A percentile compares a stretch with the other conserved stretches of the same genome.
These are phyloP conservation scores for Drosophila rellima DNA, from an alignment of 2,888 invertebrate species.

Conservation along the genomic window DNA sequence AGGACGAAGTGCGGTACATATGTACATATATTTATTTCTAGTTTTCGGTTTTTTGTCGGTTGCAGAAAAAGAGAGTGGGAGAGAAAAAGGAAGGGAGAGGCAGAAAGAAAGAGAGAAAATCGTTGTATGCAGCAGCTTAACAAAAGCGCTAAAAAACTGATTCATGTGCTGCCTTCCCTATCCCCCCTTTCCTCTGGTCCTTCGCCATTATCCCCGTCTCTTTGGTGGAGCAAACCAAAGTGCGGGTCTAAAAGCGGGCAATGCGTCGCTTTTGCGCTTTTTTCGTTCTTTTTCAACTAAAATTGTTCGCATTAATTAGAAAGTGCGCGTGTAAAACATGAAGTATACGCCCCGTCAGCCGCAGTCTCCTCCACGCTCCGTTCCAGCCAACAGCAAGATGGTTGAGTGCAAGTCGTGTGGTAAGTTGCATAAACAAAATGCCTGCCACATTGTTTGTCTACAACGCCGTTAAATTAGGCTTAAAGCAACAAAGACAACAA, in stretches of 20 bases:
- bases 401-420: conserved; percentile 61
- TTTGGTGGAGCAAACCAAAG: conserved; percentile 21
- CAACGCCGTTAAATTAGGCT: conserved; percentile 71
- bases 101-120: background rate
- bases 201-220: background rate
- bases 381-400: conserved; percentile 3
- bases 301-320: conserved; percentile 76
- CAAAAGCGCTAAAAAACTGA: conserved; percentile 41
- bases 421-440: conserved; percentile 70
- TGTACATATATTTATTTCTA: conserved; percentile 45
- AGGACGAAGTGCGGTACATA: conserved; percentile 47
- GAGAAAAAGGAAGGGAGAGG: background rate
- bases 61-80: background rate
- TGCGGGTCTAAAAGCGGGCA: conserved; percentile 29
- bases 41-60: conserved; percentile 16
- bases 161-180: conserved; percentile 5
- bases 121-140: conserved; percentile 12
- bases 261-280: conserved; percentile 34
- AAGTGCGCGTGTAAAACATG: conserved; percentile 62
- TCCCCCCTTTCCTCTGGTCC: background rate
- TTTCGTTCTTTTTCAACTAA: conserved; percentile 37
- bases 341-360: conserved; percentile 25
- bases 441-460: conserved; percentile 70
- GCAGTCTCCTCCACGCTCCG: background rate
- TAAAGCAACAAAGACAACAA: conserved; percentile 57